These are phyloP conservation scores for Microctenopoma stevenorrisi DNA, from an alignment of 2,797 vertebrate genomes.

Conservation along the genomic window DNA sequence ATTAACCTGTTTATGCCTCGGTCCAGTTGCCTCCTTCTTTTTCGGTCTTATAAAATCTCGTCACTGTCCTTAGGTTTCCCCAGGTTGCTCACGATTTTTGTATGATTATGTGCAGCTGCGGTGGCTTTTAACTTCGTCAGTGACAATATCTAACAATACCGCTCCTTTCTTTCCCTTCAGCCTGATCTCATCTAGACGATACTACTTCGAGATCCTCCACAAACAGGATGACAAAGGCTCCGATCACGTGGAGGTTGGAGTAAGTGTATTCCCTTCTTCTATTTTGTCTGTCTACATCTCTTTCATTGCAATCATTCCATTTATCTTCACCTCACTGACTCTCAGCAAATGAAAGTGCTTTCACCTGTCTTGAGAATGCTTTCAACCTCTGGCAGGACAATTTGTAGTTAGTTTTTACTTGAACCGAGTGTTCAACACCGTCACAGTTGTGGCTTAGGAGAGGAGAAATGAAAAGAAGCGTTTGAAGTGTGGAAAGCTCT, in stretches of 20 bases:
- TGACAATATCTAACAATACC: slow-evolving; percentile 27
- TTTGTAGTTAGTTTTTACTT: slow-evolving; percentile 19
- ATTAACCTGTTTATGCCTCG: slow-evolving; percentile 43
- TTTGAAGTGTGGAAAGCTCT: background rate
- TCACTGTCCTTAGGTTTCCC: background rate
- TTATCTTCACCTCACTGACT: slow-evolving; percentile 7
- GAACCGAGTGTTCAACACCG: slow-evolving; percentile 5
- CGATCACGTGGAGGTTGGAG: slow-evolving; percentile 97
- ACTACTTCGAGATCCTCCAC: slow-evolving; percentile 99
- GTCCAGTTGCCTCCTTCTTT: slow-evolving; percentile 10
- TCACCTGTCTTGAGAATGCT: slow-evolving; percentile 11
- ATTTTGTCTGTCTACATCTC: background rate
- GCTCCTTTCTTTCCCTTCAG: slow-evolving; percentile 67
- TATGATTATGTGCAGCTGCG: background rate
- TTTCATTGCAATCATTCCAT: background rate
- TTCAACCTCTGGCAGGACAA: slow-evolving; percentile 12
- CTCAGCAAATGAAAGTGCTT: slow-evolving; percentile 8
- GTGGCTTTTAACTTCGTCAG: background rate
- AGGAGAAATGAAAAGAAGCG: background rate
- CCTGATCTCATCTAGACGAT: slow-evolving; percentile 91
- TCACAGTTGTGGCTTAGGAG: slow-evolving; percentile 5
- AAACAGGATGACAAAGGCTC: slow-evolving; percentile 97
- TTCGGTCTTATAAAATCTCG: slow-evolving; percentile 2
- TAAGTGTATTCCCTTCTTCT: slow-evolving; percentile 79
- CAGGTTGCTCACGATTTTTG: background rate